Percentiles rank a stretch among this genome's conserved stretches.
These are phyloP conservation scores for Tychaedon coryphoeus DNA, from an alignment of 2,113 vertebrate species.

Conservation along the genomic window DNA sequence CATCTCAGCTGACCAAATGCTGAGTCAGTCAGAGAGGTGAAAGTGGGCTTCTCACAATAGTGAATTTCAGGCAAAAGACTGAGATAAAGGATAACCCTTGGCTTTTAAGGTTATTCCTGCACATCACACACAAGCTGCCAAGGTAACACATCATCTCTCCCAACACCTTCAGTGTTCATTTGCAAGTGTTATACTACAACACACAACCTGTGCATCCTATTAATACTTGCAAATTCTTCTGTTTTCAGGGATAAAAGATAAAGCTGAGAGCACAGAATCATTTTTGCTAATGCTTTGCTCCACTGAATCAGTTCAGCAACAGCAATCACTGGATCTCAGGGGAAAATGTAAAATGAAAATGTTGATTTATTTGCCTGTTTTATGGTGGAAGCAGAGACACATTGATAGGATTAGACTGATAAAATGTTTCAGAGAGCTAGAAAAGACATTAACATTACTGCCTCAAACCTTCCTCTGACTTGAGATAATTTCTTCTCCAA, in stretches of 20 bases:
- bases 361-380: conserved; percentile 46
- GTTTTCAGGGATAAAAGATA: not conserved
- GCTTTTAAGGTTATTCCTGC: not conserved
- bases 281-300: conserved; percentile 52
- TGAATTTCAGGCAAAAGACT: not conserved
- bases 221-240: conserved; percentile 1
- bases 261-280: not conserved
- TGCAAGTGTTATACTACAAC: not conserved
- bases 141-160: not conserved
- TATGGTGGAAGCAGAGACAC: conserved; percentile 11
- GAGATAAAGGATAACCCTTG: not conserved
- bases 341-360: conserved; percentile 15
- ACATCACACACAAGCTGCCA: not conserved
- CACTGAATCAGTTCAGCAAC: conserved; percentile 42
- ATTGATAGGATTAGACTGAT: conserved; percentile 27
- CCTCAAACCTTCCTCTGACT: not conserved
- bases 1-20: not conserved
- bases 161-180: not conserved
- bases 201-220: not conserved
- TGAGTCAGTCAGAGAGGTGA: not conserved
- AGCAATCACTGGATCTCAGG: conserved; percentile 17
- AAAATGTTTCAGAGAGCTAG: not conserved
- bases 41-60: not conserved
- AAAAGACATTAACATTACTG: not conserved
- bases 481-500: not conserved